Base-by-base conservation (phyloP, 2,888 invertebrate genomes). In the Drosophila cognata region DNA sequence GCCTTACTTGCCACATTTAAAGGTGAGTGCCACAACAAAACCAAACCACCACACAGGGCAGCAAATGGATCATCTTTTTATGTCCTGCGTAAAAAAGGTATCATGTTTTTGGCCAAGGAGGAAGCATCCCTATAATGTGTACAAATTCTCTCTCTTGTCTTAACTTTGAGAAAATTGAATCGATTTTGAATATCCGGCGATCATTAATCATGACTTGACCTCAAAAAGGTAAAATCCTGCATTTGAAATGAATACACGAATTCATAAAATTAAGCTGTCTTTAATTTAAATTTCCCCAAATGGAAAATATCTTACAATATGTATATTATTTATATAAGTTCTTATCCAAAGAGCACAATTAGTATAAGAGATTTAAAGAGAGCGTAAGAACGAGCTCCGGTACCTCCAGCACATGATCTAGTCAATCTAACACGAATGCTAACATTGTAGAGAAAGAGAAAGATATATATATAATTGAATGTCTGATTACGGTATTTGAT, bases 1-100 rank as follows among this genome's bases (percentile, higher is more conserved):
- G 56, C 72, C 29, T 46, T 57, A 31, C 46, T 71, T 62, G 35
- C 72, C 52, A 51, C 48, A 53, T 64, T 64, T 53, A 50, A 64
- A 75, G 80, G 64, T 77, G 80, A 13, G 29, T 38, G 56, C 28
- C 36, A 38, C 28, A 38, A 16, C 28, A 8, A 6, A 29, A n/a
- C 36, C 21, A 8, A 53, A 53, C 52, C 8, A 2, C 36, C 28
- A 36, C 18, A 36, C 46, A 25, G 7, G 16, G 16, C 25, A 25
- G 25, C 21, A 16, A 46, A 21, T 46, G 21, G 25, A 46, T 46
- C 46, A 46, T 46, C 13, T 16, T 16, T 25, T 16, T 16, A 46
- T 8, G 16, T 16, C 25, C 46, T 46, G 16, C 46, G 1, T 46
- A 46, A 2, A 46, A 21, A 21, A 46, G 7, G 0, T 46, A 21